Evolutionary conservation across 2,113 vertebrate species (phyloP).

Genomic region (Sclerurus mexicanus): DNA sequence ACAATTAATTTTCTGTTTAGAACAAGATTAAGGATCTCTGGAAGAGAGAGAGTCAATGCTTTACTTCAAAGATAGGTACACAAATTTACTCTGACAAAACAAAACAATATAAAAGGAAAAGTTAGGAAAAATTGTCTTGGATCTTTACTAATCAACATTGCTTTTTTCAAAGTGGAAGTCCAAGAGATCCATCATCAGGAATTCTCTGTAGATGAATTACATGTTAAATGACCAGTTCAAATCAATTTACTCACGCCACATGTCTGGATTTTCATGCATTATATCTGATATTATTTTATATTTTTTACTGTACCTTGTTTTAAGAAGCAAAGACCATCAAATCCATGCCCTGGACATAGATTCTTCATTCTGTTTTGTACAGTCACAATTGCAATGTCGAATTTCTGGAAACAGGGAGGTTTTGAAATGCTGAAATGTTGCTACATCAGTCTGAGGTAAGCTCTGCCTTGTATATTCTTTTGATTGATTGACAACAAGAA

Average conservation of each 20-base stretch:
- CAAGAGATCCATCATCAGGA: neutral
- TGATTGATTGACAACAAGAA: neutral
- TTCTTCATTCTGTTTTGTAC: neutral
- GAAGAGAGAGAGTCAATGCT: neutral
- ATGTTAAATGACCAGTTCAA: neutral
- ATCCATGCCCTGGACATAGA: neutral
- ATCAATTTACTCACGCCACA: neutral
- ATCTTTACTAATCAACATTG: neutral
- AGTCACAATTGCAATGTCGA: neutral
- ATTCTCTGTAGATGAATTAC: neutral
- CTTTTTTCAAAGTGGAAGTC: neutral
- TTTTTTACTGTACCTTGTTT: neutral
- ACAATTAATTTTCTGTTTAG: conserved; percentile 1
- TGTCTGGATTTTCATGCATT: neutral
- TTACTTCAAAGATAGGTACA: neutral
- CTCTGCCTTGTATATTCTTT: neutral
- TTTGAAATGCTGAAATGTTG: neutral
- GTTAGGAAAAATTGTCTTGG: neutral
- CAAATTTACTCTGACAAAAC: conserved; percentile 11
- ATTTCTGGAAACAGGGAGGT: neutral
- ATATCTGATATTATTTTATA: neutral
- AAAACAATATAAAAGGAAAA: neutral
- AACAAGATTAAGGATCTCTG: neutral
- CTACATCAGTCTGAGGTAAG: neutral
- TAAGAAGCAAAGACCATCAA: neutral